Evolutionary conservation across 2,888 invertebrate genomes (phyloP), one percentile per base, ranked within the genome.

Genomic region (Fragum fragum): DNA sequence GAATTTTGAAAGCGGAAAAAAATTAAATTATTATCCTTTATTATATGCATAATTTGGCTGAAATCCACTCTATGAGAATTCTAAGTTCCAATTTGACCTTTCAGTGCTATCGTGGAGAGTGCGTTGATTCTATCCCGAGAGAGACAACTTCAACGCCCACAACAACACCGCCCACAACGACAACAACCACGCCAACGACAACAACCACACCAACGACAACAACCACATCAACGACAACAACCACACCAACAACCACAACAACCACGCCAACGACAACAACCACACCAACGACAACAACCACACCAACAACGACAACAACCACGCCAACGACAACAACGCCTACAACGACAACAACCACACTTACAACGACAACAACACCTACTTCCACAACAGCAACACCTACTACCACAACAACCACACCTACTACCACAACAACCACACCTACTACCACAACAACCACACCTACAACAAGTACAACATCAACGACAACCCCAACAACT

Each of bases 21-120:
- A n/a, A n/a, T n/a, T n/a, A n/a, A n/a, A n/a, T n/a, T n/a, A n/a
- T n/a, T n/a, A n/a, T n/a, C n/a, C n/a, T n/a, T n/a, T n/a, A n/a
- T n/a, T n/a, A n/a, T n/a, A n/a, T n/a, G n/a, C n/a, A n/a, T n/a
- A n/a, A n/a, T n/a, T n/a, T n/a, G n/a, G n/a, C n/a, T n/a, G n/a
- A n/a, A n/a, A n/a, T n/a, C n/a, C n/a, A n/a, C n/a, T n/a, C n/a
- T n/a, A n/a, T n/a, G 9, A 36, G 32, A 36, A 36, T 6, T 36
- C 32, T 6, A 36, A 36, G 32, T 36, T 36, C 9, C 32, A 6
- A 6, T 6, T 6, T 36, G 5, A 36, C 14, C 3, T 57, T 57
- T n/a, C n/a, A 61, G 61, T 61, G 61, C 7, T 61, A 61, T 29
- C 28, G 29, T 28, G 61, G 61, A 32, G 32, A 61, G n/a, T 61